Conservation (phyloP, 2,888 invertebrate species). For the Drosophila quinaria region DNA sequence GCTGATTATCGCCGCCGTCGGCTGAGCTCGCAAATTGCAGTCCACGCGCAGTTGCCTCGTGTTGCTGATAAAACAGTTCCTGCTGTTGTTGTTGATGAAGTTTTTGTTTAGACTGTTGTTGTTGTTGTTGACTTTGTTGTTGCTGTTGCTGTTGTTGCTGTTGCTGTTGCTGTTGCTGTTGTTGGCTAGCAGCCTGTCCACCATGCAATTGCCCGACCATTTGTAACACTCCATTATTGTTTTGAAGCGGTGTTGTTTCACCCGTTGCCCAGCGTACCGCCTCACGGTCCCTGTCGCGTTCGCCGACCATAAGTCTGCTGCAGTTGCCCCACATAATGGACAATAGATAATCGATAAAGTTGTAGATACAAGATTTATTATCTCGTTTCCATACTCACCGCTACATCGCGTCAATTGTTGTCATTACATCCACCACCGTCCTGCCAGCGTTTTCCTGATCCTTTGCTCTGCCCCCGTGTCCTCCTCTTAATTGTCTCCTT, state of each 20-base stretch:
- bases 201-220: constrained; percentile 86
- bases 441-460: constrained; percentile 20
- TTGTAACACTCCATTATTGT: constrained; percentile 86
- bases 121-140: constrained; percentile 67
- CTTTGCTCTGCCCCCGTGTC: background rate
- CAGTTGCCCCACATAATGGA: constrained; percentile 31
- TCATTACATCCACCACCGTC: constrained; percentile 80
- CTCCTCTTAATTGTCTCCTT: constrained; percentile 10
- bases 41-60: constrained; percentile 82
- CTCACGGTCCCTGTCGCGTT: constrained; percentile 87
- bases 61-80: constrained; percentile 65
- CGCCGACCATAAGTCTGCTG: constrained; percentile 86
- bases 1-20: constrained; percentile 84
- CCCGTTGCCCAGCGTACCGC: constrained; percentile 87
- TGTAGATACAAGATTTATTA: background rate
- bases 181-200: constrained; percentile 85
- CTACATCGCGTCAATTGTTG: constrained; percentile 86
- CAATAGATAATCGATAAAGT: background rate
- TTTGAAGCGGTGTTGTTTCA: constrained; percentile 87
- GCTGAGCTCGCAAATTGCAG: constrained; percentile 69
- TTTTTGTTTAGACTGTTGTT: constrained; percentile 60
- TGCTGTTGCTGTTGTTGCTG: constrained; percentile 69
- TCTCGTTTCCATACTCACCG: constrained; percentile 78
- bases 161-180: constrained; percentile 81
- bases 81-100: constrained; percentile 55